These are phyloP conservation scores for Tauraco erythrolophus DNA, from an alignment of 2,113 vertebrate genomes.

Conservation along the genomic window DNA sequence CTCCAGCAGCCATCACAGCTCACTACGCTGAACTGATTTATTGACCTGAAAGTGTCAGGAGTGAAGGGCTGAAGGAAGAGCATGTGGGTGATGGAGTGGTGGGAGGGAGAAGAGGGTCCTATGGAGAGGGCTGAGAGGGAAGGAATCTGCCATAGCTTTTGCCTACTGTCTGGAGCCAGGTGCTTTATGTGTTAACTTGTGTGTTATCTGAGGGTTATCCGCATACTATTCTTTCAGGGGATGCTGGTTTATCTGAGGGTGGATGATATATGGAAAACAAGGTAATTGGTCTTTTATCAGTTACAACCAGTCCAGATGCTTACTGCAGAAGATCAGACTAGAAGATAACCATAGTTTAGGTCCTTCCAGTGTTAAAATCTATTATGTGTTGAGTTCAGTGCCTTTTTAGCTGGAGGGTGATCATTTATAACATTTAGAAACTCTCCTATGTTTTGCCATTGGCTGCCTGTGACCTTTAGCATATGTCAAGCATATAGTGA, in stretches of 20 bases:
- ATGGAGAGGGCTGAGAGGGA: background rate
- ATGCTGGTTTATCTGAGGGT: background rate
- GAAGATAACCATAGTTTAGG: background rate
- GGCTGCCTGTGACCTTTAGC: conserved; percentile 33
- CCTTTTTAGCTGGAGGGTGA: background rate
- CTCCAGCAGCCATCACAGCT: background rate
- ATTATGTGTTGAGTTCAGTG: background rate
- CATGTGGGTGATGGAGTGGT: background rate
- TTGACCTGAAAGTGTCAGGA: background rate
- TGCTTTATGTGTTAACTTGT: background rate
- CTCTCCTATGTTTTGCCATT: conserved; percentile 33
- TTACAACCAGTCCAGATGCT: background rate
- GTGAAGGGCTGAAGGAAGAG: background rate
- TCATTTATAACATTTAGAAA: conserved; percentile 9
- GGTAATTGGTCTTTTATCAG: background rate
- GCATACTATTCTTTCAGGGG: background rate
- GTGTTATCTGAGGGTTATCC: background rate
- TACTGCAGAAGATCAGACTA: conserved; percentile 7
- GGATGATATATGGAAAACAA: background rate
- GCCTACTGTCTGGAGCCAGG: background rate
- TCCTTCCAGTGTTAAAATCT: conserved; percentile 1
- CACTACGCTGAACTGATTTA: background rate
- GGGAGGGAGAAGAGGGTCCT: background rate
- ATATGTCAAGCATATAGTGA: conserved; percentile 40
- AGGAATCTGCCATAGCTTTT: background rate